phyloP scores from a whole-genome alignment of 1,140 invertebrate species.

The Anadara kagoshimensis region DNA sequence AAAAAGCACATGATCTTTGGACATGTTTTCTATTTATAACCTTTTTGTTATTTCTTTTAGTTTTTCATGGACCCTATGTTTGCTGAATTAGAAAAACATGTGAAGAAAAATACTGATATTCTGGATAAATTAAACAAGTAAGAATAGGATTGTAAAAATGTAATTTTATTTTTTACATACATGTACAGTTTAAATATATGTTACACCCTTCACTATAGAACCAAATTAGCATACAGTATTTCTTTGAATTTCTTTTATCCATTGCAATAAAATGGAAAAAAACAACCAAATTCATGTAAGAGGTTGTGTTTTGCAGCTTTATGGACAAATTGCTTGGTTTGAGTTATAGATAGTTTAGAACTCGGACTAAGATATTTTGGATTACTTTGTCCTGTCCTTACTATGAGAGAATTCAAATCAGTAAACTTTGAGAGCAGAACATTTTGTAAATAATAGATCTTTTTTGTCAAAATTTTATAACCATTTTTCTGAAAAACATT shows the following conservation, averaged over 20 bases:
- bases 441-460: too few species aligned
- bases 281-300: too few species aligned
- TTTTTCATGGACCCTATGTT: conserved; percentile 65
- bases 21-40: neutral
- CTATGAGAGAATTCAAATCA: too few species aligned
- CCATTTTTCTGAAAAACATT: neutral
- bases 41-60: conserved; percentile 41
- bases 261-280: neutral
- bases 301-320: too few species aligned
- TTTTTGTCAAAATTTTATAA: neutral
- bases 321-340: too few species aligned
- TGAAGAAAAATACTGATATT: conserved; percentile 53
- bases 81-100: conserved; percentile 57
- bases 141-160: conserved; percentile 21
- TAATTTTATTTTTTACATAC: neutral
- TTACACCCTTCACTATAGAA: neutral
- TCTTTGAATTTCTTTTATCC: neutral
- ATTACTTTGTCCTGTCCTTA: too few species aligned
- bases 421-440: too few species aligned
- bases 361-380: too few species aligned
- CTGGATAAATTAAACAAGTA: conserved; percentile 65
- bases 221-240: neutral
- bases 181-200: neutral
- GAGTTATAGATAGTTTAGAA: too few species aligned
- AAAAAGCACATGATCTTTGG: too few species aligned